Evolutionary conservation across 1,140 invertebrate genomes (phyloP), one percentile per base, ranked within the genome.

Genomic region (Globodera rostochiensis): DNA sequence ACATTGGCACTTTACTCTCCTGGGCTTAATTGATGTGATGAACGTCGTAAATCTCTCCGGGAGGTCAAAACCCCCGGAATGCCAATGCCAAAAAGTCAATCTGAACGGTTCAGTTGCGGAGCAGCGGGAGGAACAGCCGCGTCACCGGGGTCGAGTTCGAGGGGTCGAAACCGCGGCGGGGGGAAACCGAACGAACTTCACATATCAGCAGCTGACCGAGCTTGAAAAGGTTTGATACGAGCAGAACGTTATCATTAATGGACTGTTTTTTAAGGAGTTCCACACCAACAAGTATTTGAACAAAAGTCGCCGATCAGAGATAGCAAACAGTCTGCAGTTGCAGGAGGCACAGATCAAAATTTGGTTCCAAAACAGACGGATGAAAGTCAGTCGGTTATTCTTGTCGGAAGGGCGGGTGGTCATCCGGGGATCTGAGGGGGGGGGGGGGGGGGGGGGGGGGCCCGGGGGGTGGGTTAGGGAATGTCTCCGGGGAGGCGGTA

Each of bases 221-320:
- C 92, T 87, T 0, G 97, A 99, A 90, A 99, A 99, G 90, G 97
- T 66, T 11, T 11, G n/a, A 3, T 66, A 73, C 46, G 57, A 77
- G 36, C 5, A 71, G 15, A 60, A 53, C 36, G 50, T 46, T 19
- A 25, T 60, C 36, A 46, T 82, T 19, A 83, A 82, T 36, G 36
- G 36, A 15, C 74, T 86, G 49, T 69, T 98, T 84, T 97, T 98
- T 90, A 99, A 99, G 90, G 97, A 99, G 91, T 99, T 98, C 91
- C 96, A 99, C 91, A 98, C 97, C 91, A 98, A 98, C 92, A 98
- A 98, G 91, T 99, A 99, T 92, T 93, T 99, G 86, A 98, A 96
- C 4, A 92, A 97, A 83, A 96, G 96, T 8, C 91, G 97, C 85
- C 92, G 97, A 84, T 98, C 98, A 86, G 97, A 99, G 91, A 99